phyloP scores from a whole-genome alignment of 2,113 vertebrate species.

The Mesocricetus auratus region DNA sequence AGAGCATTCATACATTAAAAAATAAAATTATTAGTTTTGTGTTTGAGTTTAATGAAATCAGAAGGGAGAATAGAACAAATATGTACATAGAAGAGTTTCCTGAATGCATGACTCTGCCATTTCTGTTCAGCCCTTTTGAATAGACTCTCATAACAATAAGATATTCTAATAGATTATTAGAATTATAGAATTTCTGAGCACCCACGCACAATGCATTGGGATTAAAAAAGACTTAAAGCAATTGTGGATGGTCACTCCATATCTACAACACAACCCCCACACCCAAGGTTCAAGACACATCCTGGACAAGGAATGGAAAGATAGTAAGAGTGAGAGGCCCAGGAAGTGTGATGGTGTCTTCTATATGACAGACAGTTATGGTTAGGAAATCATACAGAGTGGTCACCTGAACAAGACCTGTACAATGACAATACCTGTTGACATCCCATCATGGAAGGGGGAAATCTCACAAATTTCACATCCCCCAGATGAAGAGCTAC shows the following conservation, averaged over 20 bases:
- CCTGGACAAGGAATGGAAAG: not conserved
- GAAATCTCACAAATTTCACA: not conserved
- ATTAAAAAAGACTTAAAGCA: not conserved
- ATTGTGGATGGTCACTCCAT: not conserved
- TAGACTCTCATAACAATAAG: not conserved
- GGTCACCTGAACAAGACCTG: not conserved
- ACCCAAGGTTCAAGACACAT: not conserved
- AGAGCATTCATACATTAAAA: too few relatives aligned
- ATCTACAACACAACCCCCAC: not conserved
- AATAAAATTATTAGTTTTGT: not conserved
- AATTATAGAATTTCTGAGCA: not conserved
- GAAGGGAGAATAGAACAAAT: not conserved
- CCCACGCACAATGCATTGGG: not conserved
- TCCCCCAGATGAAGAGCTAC: not conserved
- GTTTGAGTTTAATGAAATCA: not conserved
- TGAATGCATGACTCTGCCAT: not conserved
- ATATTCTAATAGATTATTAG: not conserved
- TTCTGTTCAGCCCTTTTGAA: not conserved
- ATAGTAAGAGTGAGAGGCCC: not conserved
- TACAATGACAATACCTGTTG: not conserved
- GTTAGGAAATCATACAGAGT: not conserved
- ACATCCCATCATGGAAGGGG: not conserved
- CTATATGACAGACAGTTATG: not conserved
- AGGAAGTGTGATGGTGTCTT: not conserved
- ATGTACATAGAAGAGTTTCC: not conserved